phyloP scores from a whole-genome alignment of 1,140 invertebrate species.

The Pogonognathellus flavescens region DNA sequence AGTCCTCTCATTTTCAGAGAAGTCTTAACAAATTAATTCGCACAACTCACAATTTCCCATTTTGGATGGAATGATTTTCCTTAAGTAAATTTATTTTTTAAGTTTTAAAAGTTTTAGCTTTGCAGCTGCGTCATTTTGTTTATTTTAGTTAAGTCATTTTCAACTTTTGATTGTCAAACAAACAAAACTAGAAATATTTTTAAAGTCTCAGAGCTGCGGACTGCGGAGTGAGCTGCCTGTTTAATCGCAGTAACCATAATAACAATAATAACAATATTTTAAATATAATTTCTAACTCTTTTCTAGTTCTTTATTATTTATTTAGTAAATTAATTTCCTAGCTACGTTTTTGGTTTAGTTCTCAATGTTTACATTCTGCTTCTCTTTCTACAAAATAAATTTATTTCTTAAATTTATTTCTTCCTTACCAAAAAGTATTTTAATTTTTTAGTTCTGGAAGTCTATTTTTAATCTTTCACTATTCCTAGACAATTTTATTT shows the following conservation, averaged over 20 bases:
- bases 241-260: too few relatives aligned
- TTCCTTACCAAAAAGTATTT: slow-evolving; percentile 13
- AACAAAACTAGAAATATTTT: background rate
- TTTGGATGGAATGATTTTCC: too few relatives aligned
- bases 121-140: background rate
- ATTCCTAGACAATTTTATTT: slow-evolving; percentile 1
- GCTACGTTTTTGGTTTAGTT: slow-evolving; percentile 35
- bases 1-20: too few relatives aligned
- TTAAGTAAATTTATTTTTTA: background rate
- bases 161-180: slow-evolving; percentile 23
- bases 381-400: background rate
- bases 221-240: too few relatives aligned
- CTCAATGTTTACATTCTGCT: background rate
- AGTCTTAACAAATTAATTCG: too few relatives aligned
- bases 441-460: background rate
- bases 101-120: background rate
- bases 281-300: background rate
- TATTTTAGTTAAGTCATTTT: background rate
- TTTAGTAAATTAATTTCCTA: background rate
- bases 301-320: background rate
- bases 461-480: background rate
- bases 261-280: too few relatives aligned
- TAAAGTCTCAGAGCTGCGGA: too few relatives aligned
- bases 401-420: background rate
- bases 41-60: too few relatives aligned